These are phyloP conservation scores for Trachythela sp. DNA, from an alignment of 64 coral and sea anemone genomes.

Conservation along the genomic window DNA sequence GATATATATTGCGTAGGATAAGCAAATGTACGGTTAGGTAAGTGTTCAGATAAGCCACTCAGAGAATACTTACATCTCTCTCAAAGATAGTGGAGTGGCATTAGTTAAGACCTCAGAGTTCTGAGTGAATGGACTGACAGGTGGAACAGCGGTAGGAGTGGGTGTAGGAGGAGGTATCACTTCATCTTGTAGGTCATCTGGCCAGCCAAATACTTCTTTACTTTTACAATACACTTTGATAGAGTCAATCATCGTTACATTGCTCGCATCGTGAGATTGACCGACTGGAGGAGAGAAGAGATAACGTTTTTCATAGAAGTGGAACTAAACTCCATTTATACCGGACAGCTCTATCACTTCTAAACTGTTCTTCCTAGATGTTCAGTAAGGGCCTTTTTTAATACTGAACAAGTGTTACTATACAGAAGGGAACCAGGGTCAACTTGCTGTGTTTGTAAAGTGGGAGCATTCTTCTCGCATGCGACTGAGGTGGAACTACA, in stretches of 20 bases:
- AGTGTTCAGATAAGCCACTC: too few relatives aligned
- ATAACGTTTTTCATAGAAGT: neutral
- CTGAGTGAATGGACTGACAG: neutral
- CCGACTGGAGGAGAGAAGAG: slow-evolving; percentile 53
- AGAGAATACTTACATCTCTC: slow-evolving; percentile 27
- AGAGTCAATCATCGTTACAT: slow-evolving; percentile 97
- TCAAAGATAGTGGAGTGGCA: neutral
- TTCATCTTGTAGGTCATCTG: slow-evolving; percentile 90
- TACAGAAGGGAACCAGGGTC: too few relatives aligned
- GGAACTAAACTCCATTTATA: neutral
- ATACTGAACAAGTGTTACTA: too few relatives aligned
- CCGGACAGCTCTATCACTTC: too few relatives aligned
- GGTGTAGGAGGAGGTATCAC: slow-evolving; percentile 23
- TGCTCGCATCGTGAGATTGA: slow-evolving; percentile 80
- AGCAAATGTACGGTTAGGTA: too few relatives aligned
- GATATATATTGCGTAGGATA: too few relatives aligned
- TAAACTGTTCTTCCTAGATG: too few relatives aligned
- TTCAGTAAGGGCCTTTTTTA: too few relatives aligned
- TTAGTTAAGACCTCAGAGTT: neutral
- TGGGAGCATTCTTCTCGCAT: too few relatives aligned
- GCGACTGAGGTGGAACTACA: too few relatives aligned
- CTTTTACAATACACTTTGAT: slow-evolving; percentile 96
- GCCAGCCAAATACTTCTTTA: slow-evolving; percentile 98
- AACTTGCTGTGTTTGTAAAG: too few relatives aligned
- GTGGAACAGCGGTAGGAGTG: slow-evolving; percentile 11